Percentiles rank a stretch among this genome's conserved stretches.
Evolutionary conservation across 2,888 invertebrate genomes (phyloP).

Genomic region (Leucophora obtusa): DNA sequence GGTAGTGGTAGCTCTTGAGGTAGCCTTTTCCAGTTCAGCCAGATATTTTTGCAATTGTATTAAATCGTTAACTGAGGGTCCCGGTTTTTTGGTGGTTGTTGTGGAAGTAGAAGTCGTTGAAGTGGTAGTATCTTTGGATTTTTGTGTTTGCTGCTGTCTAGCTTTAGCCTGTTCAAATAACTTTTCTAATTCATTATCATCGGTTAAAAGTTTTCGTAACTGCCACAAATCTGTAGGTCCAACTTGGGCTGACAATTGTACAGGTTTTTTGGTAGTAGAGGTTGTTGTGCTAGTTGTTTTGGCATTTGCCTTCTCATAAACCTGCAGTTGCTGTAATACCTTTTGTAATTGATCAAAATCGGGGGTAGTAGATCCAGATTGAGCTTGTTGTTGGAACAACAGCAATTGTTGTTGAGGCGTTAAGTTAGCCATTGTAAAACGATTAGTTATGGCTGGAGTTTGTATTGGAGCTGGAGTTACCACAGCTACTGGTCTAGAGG

Average conservation of each 20-base stretch:
- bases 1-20: conserved; percentile 53
- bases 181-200: conserved; percentile 76
- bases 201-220: conserved; percentile 78
- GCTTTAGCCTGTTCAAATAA: conserved; percentile 74
- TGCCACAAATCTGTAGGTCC: conserved; percentile 79
- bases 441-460: conserved; percentile 67
- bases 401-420: conserved; percentile 58
- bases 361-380: conserved; percentile 42
- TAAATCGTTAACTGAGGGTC: conserved; percentile 67
- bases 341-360: conserved; percentile 70
- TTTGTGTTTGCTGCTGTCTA: conserved; percentile 58
- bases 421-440: conserved; percentile 62
- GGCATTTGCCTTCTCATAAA: conserved; percentile 68
- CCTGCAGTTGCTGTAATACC: conserved; percentile 70
- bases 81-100: conserved; percentile 74
- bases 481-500: conserved; percentile 29
- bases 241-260: conserved; percentile 23
- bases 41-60: conserved; percentile 67
- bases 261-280: conserved; percentile 28
- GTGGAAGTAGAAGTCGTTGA: conserved; percentile 77
- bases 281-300: conserved; percentile 30
- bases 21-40: conserved; percentile 78
- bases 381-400: conserved; percentile 49
- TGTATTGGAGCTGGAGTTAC: conserved; percentile 40
- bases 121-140: conserved; percentile 53